Conservation (phyloP, 1,140 invertebrate genomes). For the Caenorhabditis inopinata region DNA sequence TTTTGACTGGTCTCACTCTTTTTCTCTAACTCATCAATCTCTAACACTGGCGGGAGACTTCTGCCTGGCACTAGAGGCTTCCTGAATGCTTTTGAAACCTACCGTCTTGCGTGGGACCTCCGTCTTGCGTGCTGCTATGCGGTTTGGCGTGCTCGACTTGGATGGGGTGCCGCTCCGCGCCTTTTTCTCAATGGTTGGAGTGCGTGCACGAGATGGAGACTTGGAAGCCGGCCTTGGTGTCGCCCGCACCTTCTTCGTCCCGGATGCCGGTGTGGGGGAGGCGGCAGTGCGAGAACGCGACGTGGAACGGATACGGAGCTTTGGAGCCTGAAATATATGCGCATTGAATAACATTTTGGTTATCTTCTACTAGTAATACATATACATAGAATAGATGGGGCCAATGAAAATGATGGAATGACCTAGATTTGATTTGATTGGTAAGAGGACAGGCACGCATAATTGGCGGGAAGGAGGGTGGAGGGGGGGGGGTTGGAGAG, state of each 20-base stretch:
- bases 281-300: neutral
- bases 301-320: neutral
- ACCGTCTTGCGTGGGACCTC: neutral
- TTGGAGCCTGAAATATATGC: neutral
- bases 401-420: neutral
- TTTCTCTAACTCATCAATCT: neutral
- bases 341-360: too few species aligned
- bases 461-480: neutral
- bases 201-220: neutral
- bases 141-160: neutral
- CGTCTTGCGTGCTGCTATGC: neutral
- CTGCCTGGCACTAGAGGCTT: too few species aligned
- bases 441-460: neutral
- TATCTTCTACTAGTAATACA: too few species aligned
- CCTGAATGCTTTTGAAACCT: neutral
- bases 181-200: neutral
- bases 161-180: neutral
- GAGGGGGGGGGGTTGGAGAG: neutral
- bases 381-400: neutral
- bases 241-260: neutral
- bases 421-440: constrained; percentile 33
- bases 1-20: neutral
- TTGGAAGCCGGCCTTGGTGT: too few species aligned
- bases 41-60: too few species aligned
- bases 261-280: neutral